These are phyloP conservation scores for pig (Sus scrofa) DNA, from an alignment of 2,113 vertebrate genomes.

Conservation along the genomic window DNA sequence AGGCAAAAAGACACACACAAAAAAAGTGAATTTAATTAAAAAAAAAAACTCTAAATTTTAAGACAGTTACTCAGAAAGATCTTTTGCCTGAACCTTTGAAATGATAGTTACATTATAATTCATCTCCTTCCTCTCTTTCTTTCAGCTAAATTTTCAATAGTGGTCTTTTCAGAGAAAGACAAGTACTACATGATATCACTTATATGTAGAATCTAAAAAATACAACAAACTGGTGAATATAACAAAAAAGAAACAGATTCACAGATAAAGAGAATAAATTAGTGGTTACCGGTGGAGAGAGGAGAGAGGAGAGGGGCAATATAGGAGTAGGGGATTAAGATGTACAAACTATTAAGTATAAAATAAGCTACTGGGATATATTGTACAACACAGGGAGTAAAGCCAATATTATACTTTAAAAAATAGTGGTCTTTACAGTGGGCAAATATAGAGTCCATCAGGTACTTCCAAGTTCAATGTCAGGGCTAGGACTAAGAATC, in stretches of 20 bases:
- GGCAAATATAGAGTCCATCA: constrained; percentile 26
- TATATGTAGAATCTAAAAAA: neutral
- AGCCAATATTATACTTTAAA: neutral
- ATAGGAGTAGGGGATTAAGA: neutral
- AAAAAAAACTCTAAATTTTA: constrained; percentile 65
- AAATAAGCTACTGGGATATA: neutral
- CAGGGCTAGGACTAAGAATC: constrained; percentile 60
- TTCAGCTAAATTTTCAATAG: constrained; percentile 36
- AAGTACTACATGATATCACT: neutral
- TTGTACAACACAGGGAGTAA: neutral
- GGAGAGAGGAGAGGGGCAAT: neutral
- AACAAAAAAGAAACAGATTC: neutral
- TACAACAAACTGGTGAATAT: neutral
- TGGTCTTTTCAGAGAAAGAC: constrained; percentile 16
- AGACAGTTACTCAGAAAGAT: constrained; percentile 66
- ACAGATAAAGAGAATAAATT: neutral
- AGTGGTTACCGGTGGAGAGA: neutral
- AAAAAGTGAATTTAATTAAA: constrained; percentile 63
- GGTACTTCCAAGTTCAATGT: constrained; percentile 57
- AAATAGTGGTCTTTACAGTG: neutral
- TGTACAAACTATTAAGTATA: neutral
- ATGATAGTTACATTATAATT: constrained; percentile 44
- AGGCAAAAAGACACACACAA: no score
- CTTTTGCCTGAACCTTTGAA: constrained; percentile 46
- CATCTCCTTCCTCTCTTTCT: constrained; percentile 33